Evolutionary conservation across 2,113 vertebrate species (phyloP), one percentile per base, ranked within the genome.

Genomic region (Procavia capensis): DNA sequence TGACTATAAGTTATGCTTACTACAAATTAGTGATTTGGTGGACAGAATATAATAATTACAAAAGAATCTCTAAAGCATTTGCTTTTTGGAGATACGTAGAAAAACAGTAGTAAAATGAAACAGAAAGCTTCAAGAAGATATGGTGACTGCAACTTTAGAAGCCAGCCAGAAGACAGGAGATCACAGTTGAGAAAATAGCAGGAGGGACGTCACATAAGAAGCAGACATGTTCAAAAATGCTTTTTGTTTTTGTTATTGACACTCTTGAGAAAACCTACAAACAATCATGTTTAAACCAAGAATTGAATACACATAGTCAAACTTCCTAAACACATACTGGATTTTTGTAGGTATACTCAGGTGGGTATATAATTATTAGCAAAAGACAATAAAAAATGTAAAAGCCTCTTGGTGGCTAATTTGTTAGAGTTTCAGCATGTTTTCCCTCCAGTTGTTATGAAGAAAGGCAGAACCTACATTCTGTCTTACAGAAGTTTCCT

Each of bases 311-410:
- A 39, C 4, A 9, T 9, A n/a, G 6, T 72, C 11, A 5, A 27
- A 6, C 39, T 10, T 68, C 78, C 29, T 36, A 2, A 43, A 20
- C 2, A 54, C 1, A 39, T 29, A 50, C 36, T 41, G n/a, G 20
- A 36, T 78, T 80, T 47, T 66, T 20, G 20, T 8, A 41, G 6
- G 17, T 50, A 6, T 66, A 19, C 10, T 39, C 31, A 74, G 39
- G 24, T 7, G 6, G 6, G 1, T 14, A 2, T 24, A 10, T 5
- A 0, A 5, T 47, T 29, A 47, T 36, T 31, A 63, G 6, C 41
- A 54, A 88, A 70, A 29, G 4, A 17, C 20, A 86, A 59, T 13
- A 0, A 61, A 68, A 25, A 36, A 45, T 27, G 76, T n/a, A 19
- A 34, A 83, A 90, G 22, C 41, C 7, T 24, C 7, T 93, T 74